Evolutionary conservation across 2,888 invertebrate species (phyloP).

Genomic region (Ypsolopha sequella): DNA sequence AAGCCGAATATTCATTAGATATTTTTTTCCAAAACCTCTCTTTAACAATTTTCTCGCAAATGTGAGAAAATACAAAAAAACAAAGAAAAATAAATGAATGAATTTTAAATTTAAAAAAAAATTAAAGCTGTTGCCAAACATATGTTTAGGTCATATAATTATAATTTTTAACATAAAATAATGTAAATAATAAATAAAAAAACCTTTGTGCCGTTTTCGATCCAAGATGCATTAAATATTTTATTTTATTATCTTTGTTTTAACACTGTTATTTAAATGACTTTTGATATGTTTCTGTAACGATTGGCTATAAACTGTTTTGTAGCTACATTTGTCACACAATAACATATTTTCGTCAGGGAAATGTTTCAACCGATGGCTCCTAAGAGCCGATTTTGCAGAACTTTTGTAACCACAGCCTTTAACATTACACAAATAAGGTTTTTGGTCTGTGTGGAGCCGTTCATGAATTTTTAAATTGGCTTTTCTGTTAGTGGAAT

Average conservation of each 20-base stretch:
- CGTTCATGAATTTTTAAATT: slow-evolving; percentile 29
- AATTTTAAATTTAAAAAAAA: too few relatives aligned
- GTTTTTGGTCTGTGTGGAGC: slow-evolving; percentile 21
- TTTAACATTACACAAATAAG: slow-evolving; percentile 17
- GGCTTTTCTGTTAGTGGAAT: slow-evolving; percentile 18
- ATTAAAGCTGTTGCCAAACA: too few relatives aligned
- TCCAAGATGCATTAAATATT: too few relatives aligned
- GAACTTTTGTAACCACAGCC: slow-evolving; percentile 17
- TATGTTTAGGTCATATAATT: too few relatives aligned
- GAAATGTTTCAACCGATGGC: slow-evolving; percentile 28
- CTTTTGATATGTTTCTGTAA: slow-evolving; percentile 28
- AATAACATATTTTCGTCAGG: slow-evolving; percentile 23
- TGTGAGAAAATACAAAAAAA: too few relatives aligned
- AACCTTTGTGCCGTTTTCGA: too few relatives aligned
- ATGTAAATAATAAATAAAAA: too few relatives aligned
- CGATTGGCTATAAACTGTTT: slow-evolving; percentile 31
- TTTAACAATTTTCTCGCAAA: too few relatives aligned
- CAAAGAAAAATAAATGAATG: too few relatives aligned
- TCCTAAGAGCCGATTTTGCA: slow-evolving; percentile 24
- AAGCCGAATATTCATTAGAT: too few relatives aligned
- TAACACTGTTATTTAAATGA: slow-evolving; percentile 18
- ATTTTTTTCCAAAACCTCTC: too few relatives aligned
- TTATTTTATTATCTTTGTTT: slow-evolving; percentile 2
- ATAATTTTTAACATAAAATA: too few relatives aligned
- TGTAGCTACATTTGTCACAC: slow-evolving; percentile 37